Evolutionary conservation across 2,888 invertebrate genomes (phyloP), one percentile per base, ranked within the genome.

Genomic region (Cinara cedri): DNA sequence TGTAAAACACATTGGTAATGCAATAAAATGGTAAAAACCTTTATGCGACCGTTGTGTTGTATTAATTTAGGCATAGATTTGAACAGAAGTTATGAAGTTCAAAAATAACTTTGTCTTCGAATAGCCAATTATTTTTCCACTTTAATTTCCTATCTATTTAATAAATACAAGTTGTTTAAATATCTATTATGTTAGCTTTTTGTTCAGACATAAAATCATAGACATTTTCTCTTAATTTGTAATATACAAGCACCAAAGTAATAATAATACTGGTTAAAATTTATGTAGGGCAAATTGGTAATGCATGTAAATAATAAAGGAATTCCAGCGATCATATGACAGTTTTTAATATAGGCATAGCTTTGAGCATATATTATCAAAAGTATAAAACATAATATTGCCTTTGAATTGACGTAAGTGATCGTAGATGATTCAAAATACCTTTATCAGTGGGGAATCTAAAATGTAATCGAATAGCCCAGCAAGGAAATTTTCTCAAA

Each of bases 251-350:
- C n/a, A n/a, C n/a, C n/a, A n/a, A n/a, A n/a, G n/a, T n/a, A n/a
- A n/a, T n/a, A n/a, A n/a, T n/a, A n/a, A n/a, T n/a, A n/a, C n/a
- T n/a, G n/a, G n/a, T n/a, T 13, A 4, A 46, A 72, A 46, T 21
- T 76, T 54, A 34, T 62, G 60, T 81, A 65, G n/a, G 49, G 19
- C 74, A 74, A 63, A 65, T 75, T 75, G 74, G 65, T 75, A 44
- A 65, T 65, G 74, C 65, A 21, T 51, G 14, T 34, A 63, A 65
- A 42, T 6, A 19, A 49, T 57, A 3, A 24, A n/a, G n/a, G n/a
- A n/a, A 51, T 21, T 21, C n/a, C 1, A 16, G 26, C 21, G 16
- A 74, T 34, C 1, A 46, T 72, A 46, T 42, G 10, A 16, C 13
- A 21, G 34, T 19, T 4, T 49, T 46, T n/a, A n/a, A 10, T 26